Base-by-base conservation (phyloP, 92 coral and sea anemone species). In the Nematostella vectensis region DNA sequence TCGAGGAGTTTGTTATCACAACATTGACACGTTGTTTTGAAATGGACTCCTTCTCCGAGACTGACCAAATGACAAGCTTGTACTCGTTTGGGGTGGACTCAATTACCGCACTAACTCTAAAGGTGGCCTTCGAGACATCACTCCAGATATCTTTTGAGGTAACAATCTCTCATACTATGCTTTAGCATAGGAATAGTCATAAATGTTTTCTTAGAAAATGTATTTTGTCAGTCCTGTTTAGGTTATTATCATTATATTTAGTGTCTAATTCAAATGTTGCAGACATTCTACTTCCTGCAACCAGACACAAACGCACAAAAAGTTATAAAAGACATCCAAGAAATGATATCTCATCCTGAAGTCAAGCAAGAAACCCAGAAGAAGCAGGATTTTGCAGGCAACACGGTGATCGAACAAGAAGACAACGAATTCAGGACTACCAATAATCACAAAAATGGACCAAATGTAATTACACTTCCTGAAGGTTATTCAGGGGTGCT, bases 241-340 rank as follows among this genome's bases (percentile, higher is more conserved):
- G n/a, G n/a, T n/a, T n/a, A n/a, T n/a, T n/a, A n/a, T n/a, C n/a
- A n/a, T n/a, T n/a, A n/a, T n/a, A n/a, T n/a, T n/a, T n/a, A n/a
- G 0, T 2, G 25, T 13, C 15, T 50, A 17, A 10, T 47, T 47
- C 19, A 10, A 20, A 13, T 50, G 31, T 19, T 11, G 4, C 28
- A 80, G 88, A 58, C 57, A 2, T 80, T 68, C 65, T 80, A 80
- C 44, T 80, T 80, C 40, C 63, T 80, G 68, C 88, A 80, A 54
- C 88, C 88, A 1, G 80, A 80, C 15, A 75, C 78, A 17, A 74
- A 67, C 23, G 69, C 77, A 24, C 54, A 59, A 10, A 74, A 71
- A 47, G 58, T 80, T 12, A 67, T 53, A 1, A 60, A 57, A 15
- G 82, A 80, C 29, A 62, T 75, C 48, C n/a, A n/a, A n/a, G n/a